phyloP scores from a whole-genome alignment of 2,113 vertebrate genomes.

The Paramisgurnus dabryanus region DNA sequence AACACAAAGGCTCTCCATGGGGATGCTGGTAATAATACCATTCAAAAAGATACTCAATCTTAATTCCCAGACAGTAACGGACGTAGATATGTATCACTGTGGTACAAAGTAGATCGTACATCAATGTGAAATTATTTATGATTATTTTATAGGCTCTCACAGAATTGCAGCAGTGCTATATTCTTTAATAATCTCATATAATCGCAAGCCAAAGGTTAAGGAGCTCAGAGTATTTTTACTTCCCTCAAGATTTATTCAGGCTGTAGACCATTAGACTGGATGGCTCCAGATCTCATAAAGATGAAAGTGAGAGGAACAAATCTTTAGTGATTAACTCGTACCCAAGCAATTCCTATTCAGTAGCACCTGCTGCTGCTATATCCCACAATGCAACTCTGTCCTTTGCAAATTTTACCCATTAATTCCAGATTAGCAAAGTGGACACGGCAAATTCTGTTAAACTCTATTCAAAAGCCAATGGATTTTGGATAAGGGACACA shows the following conservation, averaged over 20 bases:
- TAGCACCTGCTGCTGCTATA: conserved; percentile 54
- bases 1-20: conserved; percentile 22
- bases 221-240: conserved; percentile 4
- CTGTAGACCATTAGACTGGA: conserved; percentile 53
- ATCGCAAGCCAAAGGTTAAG: conserved; percentile 44
- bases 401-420: conserved; percentile 56
- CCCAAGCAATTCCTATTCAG: conserved; percentile 40
- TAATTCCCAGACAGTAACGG: conserved; percentile 1
- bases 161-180: background rate
- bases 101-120: background rate
- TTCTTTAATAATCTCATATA: conserved; percentile 51
- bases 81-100: background rate
- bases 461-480: conserved; percentile 33
- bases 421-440: conserved; percentile 61
- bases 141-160: background rate
- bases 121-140: background rate
- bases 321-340: conserved; percentile 63
- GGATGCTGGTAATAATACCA: conserved; percentile 14
- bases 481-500: conserved; percentile 26
- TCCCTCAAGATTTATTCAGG: background rate
- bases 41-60: conserved; percentile 3
- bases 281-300: conserved; percentile 55
- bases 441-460: conserved; percentile 31
- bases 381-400: conserved; percentile 59
- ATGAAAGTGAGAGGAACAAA: conserved; percentile 63